Evolutionary conservation across 2,888 invertebrate species (phyloP).

Genomic region (Dasysyrphus albostriatus): DNA sequence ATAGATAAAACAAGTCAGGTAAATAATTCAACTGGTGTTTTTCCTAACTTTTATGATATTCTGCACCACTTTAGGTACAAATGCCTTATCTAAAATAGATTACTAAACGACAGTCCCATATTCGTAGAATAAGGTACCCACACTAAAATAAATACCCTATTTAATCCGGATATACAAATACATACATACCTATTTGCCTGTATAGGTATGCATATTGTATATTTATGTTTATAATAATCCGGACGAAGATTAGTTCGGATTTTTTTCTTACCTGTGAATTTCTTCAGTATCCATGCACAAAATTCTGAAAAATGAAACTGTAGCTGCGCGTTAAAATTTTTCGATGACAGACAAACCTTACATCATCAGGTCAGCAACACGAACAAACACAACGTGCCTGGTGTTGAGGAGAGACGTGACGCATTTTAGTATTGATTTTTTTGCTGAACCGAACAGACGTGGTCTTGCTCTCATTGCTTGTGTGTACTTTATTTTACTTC

Average conservation of each 20-base stretch:
- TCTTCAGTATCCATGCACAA: background rate
- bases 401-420: background rate
- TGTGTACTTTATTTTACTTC: background rate
- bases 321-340: slow-evolving; percentile 2
- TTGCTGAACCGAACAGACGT: slow-evolving; percentile 26
- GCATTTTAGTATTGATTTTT: slow-evolving; percentile 54
- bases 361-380: background rate
- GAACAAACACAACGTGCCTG: background rate
- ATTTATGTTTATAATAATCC: background rate
- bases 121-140: background rate
- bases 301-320: background rate
- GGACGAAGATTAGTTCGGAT: background rate
- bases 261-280: background rate
- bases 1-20: too few species aligned
- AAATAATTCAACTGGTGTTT: background rate
- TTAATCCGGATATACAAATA: background rate
- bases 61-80: background rate
- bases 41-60: background rate
- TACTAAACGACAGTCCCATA: background rate
- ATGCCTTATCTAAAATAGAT: background rate
- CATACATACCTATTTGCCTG: background rate
- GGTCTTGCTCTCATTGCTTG: background rate
- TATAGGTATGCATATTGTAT: too few species aligned
- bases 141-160: background rate
- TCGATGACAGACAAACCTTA: too few species aligned